phyloP scores from a whole-genome alignment of 2,113 vertebrate genomes.

The Nicator chloris region DNA sequence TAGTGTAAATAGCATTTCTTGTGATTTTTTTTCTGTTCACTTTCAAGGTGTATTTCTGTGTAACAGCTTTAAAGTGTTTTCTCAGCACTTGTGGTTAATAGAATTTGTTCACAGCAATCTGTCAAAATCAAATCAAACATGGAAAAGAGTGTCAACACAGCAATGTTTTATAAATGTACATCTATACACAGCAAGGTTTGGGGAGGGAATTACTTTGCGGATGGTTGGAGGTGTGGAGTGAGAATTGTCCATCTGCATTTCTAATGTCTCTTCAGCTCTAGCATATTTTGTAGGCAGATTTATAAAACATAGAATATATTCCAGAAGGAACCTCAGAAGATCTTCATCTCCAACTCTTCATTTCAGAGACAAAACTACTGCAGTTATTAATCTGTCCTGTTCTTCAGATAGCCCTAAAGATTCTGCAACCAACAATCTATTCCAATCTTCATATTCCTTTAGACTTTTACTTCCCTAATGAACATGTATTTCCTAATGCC shows the following conservation, averaged over 20 bases:
- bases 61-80: conserved; percentile 41
- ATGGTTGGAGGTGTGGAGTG: not conserved
- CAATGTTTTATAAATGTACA: not conserved
- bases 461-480: not conserved
- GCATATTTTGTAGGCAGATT: not conserved
- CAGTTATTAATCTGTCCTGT: not conserved
- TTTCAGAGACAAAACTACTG: not conserved
- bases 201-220: not conserved
- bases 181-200: not conserved
- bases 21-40: not conserved
- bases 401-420: not conserved
- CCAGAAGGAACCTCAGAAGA: not conserved
- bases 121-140: conserved; percentile 52
- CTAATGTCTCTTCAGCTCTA: not conserved
- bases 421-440: not conserved
- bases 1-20: not conserved
- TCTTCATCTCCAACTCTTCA: not conserved
- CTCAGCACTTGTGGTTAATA: conserved; percentile 30
- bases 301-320: not conserved
- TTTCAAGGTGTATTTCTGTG: conserved; percentile 10
- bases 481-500: not conserved
- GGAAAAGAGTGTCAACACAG: conserved; percentile 7
- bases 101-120: conserved; percentile 48
- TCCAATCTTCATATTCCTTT: not conserved
- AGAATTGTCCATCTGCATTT: not conserved